phyloP scores from a whole-genome alignment of 2,888 invertebrate species.

The Synanthedon tipuliformis region DNA sequence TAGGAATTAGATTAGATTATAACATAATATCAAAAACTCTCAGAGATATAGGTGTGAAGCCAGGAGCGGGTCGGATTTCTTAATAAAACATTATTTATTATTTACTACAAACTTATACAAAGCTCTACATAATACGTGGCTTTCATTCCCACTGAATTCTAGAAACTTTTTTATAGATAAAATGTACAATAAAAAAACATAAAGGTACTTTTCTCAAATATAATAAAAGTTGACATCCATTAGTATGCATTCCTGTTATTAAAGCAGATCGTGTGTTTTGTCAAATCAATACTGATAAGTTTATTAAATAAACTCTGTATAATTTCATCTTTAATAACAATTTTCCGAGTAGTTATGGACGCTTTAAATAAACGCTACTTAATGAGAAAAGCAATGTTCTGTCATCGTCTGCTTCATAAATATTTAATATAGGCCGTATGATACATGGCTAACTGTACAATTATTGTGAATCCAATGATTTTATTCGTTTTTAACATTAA shows the following conservation, averaged over 20 bases:
- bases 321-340: neutral
- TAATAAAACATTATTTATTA: too few species aligned
- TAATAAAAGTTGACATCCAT: too few species aligned
- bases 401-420: constrained; percentile 3
- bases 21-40: too few species aligned
- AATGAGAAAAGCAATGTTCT: constrained; percentile 3
- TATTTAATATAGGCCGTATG: neutral
- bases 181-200: too few species aligned
- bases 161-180: too few species aligned
- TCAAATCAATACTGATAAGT: neutral
- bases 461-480: constrained; percentile 1
- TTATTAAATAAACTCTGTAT: neutral
- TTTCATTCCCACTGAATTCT: too few species aligned
- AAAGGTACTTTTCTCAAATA: too few species aligned
- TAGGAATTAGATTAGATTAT: too few species aligned
- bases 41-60: too few species aligned
- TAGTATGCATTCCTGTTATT: neutral
- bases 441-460: neutral
- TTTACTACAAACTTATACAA: too few species aligned
- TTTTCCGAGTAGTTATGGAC: neutral
- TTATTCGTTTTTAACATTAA: neutral
- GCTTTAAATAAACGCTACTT: constrained; percentile 3
- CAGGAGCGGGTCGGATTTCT: too few species aligned
- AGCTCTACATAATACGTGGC: too few species aligned
- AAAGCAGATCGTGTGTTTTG: neutral